phyloP scores from a whole-genome alignment of 2,888 invertebrate genomes.

The Philaethria dido region DNA sequence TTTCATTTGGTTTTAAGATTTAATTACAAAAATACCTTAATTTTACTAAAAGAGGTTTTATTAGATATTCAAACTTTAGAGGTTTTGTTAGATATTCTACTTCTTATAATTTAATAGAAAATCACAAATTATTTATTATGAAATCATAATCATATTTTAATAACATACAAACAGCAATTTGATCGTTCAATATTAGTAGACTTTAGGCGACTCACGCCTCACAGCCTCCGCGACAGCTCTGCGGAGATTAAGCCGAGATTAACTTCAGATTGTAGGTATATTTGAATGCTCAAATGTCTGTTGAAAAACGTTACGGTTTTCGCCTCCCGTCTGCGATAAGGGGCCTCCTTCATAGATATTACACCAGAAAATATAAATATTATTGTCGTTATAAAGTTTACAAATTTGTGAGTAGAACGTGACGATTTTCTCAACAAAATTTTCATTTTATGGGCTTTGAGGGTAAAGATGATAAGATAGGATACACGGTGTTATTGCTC shows the following conservation, averaged over 20 bases:
- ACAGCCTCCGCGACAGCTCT: conserved; percentile 48
- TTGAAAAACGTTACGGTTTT: conserved; percentile 27
- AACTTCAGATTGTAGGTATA: conserved; percentile 33
- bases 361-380: conserved; percentile 15
- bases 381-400: conserved; percentile 11
- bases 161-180: conserved; percentile 24
- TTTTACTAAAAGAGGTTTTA: no score
- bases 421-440: conserved; percentile 9
- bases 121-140: neutral
- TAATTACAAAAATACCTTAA: no score
- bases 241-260: conserved; percentile 44
- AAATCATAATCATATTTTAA: neutral
- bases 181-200: conserved; percentile 34
- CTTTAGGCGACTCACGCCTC: conserved; percentile 47
- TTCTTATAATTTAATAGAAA: no score
- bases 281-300: conserved; percentile 31
- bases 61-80: no score
- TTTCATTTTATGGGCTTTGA: neutral
- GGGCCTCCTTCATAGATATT: conserved; percentile 12
- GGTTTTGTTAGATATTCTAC: no score
- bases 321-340: conserved; percentile 16
- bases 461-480: neutral
- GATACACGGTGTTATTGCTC: neutral
- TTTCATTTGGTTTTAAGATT: no score
- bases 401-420: conserved; percentile 17